Evolutionary conservation across 2,113 vertebrate genomes (phyloP).

Genomic region (Odontesthes bonariensis): DNA sequence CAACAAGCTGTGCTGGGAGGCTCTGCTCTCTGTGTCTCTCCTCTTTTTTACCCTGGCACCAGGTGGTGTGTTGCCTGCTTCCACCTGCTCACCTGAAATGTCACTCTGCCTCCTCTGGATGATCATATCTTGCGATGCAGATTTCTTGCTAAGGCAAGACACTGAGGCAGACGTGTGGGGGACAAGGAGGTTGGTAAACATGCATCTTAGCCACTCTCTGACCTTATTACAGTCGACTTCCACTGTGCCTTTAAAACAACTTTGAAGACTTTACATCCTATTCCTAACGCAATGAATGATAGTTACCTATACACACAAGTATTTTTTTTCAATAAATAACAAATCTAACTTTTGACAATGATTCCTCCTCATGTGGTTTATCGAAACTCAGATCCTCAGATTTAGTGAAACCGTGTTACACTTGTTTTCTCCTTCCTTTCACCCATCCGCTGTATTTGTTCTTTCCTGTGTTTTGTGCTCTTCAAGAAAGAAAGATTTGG

Average conservation of each 20-base stretch:
- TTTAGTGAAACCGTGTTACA: constrained; percentile 10
- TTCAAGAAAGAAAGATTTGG: constrained; percentile 59
- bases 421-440: constrained; percentile 48
- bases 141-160: constrained; percentile 54
- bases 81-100: constrained; percentile 70
- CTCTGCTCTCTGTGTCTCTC: constrained; percentile 23
- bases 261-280: constrained; percentile 63
- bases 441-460: constrained; percentile 62
- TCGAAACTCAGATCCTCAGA: constrained; percentile 48
- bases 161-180: constrained; percentile 57
- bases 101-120: constrained; percentile 53
- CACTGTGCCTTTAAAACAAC: constrained; percentile 78
- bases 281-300: not conserved
- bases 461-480: constrained; percentile 64
- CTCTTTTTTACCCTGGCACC: constrained; percentile 56
- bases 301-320: not conserved
- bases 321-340: not conserved
- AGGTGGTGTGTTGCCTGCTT: constrained; percentile 74
- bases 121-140: constrained; percentile 56
- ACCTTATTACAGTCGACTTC: constrained; percentile 49
- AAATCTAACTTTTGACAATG: constrained; percentile 19
- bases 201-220: constrained; percentile 24
- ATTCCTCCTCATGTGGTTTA: constrained; percentile 25
- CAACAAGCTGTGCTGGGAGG: constrained; percentile 81
- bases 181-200: constrained; percentile 67